Evolutionary conservation across 2,113 vertebrate genomes (phyloP).

Genomic region (Periophthalmodon schlosseri): DNA sequence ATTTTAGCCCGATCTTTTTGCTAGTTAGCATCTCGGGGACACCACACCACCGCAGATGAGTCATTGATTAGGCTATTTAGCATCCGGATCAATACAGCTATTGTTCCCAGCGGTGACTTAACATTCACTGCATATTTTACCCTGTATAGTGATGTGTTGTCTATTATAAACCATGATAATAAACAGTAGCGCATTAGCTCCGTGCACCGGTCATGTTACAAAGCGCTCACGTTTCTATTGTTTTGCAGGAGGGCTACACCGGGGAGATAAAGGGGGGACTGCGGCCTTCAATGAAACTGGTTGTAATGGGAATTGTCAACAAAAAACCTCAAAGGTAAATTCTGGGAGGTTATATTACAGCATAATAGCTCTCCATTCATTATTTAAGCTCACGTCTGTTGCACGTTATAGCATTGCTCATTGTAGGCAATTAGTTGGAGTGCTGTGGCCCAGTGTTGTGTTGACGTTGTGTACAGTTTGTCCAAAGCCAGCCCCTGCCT

Average conservation of each 20-base stretch:
- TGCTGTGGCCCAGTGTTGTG: not conserved
- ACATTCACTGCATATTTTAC: conserved; percentile 2
- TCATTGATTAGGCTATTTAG: conserved; percentile 31
- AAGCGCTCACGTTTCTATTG: conserved; percentile 38
- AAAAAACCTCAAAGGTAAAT: conserved; percentile 76
- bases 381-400: conserved; percentile 18
- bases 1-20: not conserved
- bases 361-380: not conserved
- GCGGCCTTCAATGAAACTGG: conserved; percentile 80
- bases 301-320: conserved; percentile 81
- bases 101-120: conserved; percentile 47
- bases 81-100: conserved; percentile 43
- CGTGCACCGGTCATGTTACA: conserved; percentile 18
- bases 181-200: not conserved
- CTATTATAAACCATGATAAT: not conserved
- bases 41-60: conserved; percentile 26
- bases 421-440: conserved; percentile 13
- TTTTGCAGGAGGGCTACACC: conserved; percentile 72
- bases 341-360: not conserved
- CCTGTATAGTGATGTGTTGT: not conserved
- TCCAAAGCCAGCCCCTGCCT: conserved; percentile 17
- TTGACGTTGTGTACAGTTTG: conserved; percentile 3
- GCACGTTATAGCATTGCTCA: conserved; percentile 3
- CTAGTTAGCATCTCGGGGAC: not conserved
- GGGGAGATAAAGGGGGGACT: conserved; percentile 82